A percentile compares a stretch with the other conserved stretches of the same genome.
Evolutionary conservation across 2,797 vertebrate species (phyloP).

Genomic region (Paramormyrops hopkinsi): DNA sequence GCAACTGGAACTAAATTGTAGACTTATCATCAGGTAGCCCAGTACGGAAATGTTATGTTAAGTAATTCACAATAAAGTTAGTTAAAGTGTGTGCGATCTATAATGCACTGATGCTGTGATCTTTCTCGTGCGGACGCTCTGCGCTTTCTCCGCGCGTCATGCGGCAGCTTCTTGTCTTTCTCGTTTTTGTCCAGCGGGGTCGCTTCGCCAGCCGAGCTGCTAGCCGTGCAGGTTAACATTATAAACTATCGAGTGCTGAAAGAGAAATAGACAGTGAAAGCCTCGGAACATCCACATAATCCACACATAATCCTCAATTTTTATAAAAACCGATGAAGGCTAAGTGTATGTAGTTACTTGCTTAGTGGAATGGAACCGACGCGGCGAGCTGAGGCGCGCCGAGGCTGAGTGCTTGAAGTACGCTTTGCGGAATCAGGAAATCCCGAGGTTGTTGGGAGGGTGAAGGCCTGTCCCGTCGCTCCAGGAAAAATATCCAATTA

Average conservation of each 20-base stretch:
- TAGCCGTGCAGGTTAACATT: neutral
- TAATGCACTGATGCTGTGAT: neutral
- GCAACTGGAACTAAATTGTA: slow-evolving; percentile 14
- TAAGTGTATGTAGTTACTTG: neutral
- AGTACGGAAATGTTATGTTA: slow-evolving; percentile 4
- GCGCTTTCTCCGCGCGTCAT: neutral
- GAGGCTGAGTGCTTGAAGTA: neutral
- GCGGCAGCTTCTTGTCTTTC: neutral
- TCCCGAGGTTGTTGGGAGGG: slow-evolving; percentile 13
- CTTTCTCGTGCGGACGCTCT: neutral
- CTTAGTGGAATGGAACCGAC: neutral
- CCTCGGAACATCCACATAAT: neutral
- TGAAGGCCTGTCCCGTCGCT: slow-evolving; percentile 12
- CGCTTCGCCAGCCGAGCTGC: neutral
- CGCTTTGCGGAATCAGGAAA: slow-evolving; percentile 13
- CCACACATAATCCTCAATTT: neutral
- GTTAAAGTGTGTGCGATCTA: neutral
- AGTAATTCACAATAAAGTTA: slow-evolving; percentile 3
- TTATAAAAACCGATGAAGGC: neutral
- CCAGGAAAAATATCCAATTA: neutral
- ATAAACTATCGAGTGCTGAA: neutral
- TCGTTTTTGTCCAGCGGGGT: neutral
- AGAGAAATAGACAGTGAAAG: neutral
- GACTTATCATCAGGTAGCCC: neutral
- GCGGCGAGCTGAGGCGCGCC: neutral